phyloP scores from a whole-genome alignment of 2,888 invertebrate species.

The Lithophane ornitopus region DNA sequence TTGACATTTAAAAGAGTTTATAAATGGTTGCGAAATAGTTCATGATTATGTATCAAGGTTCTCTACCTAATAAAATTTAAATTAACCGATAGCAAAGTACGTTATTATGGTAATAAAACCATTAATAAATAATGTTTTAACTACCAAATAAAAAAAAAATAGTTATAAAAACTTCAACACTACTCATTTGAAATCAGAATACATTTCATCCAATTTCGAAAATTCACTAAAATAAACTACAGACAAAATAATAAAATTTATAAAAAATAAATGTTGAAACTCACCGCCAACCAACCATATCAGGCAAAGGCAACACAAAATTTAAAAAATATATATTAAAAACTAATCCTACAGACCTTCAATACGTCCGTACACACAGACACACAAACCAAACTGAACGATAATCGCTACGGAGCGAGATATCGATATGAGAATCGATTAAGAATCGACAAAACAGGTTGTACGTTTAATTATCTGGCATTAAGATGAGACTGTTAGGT shows the following conservation, averaged over 20 bases:
- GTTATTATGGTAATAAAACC: neutral
- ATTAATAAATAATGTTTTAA: neutral
- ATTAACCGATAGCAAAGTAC: conserved; percentile 7
- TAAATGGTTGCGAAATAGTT: conserved; percentile 3
- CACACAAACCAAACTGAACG: conserved; percentile 84
- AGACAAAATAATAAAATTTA: neutral
- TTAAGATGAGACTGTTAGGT: conserved; percentile 81
- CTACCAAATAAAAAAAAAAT: neutral
- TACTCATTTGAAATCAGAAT: neutral
- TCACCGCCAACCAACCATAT: conserved; percentile 46
- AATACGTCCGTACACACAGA: conserved; percentile 83
- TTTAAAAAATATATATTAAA: conserved; percentile 20
- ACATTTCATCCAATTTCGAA: neutral
- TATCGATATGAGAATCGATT: conserved; percentile 75
- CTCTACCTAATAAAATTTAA: conserved; percentile 1
- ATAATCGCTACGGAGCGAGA: conserved; percentile 69
- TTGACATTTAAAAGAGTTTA: conserved; percentile 18
- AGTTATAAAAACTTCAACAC: neutral
- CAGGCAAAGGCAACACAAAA: conserved; percentile 47
- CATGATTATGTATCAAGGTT: conserved; percentile 4
- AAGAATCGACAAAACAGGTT: conserved; percentile 74
- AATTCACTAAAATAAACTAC: neutral
- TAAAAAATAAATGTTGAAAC: conserved; percentile 7
- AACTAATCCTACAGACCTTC: conserved; percentile 54
- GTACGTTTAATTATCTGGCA: conserved; percentile 71